These are phyloP conservation scores for Diorhabda carinulata DNA, from an alignment of 1,140 invertebrate species.

Conservation along the genomic window DNA sequence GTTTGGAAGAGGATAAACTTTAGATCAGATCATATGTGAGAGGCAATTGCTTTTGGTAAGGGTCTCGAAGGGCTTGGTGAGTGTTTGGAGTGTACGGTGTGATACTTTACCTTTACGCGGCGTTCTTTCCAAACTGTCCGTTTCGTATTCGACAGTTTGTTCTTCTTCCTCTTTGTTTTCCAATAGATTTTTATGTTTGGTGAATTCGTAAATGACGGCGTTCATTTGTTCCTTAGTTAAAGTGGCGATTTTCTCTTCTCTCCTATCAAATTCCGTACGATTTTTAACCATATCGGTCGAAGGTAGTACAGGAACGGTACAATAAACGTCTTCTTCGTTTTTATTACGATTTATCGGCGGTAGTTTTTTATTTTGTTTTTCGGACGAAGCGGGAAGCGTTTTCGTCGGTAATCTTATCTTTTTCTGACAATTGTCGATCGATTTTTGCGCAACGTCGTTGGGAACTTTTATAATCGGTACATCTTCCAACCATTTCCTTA, in stretches of 20 bases:
- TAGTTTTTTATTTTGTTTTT: background rate
- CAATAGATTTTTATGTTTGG: constrained; percentile 40
- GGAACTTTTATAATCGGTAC: constrained; percentile 52
- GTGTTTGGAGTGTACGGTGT: no score
- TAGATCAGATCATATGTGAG: no score
- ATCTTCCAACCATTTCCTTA: constrained; percentile 75
- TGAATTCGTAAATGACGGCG: constrained; percentile 55
- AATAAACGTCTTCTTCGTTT: constrained; percentile 33
- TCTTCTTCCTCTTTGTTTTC: constrained; percentile 10
- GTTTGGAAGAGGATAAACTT: no score
- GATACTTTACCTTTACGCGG: constrained; percentile 36
- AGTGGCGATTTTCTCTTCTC: constrained; percentile 42
- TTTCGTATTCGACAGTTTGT: constrained; percentile 60
- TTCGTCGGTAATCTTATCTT: constrained; percentile 40
- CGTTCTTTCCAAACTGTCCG: constrained; percentile 71
- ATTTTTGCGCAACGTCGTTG: background rate
- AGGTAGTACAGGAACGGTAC: constrained; percentile 29
- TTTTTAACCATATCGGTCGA: constrained; percentile 60
- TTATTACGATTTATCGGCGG: background rate
- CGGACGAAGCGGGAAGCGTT: constrained; percentile 29
- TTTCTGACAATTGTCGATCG: constrained; percentile 17
- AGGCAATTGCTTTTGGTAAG: no score
- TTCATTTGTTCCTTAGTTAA: constrained; percentile 56
- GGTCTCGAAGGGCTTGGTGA: no score
- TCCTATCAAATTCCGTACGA: constrained; percentile 52